Conservation (phyloP, 2,888 invertebrate species). For the Drosophila robusta region DNA sequence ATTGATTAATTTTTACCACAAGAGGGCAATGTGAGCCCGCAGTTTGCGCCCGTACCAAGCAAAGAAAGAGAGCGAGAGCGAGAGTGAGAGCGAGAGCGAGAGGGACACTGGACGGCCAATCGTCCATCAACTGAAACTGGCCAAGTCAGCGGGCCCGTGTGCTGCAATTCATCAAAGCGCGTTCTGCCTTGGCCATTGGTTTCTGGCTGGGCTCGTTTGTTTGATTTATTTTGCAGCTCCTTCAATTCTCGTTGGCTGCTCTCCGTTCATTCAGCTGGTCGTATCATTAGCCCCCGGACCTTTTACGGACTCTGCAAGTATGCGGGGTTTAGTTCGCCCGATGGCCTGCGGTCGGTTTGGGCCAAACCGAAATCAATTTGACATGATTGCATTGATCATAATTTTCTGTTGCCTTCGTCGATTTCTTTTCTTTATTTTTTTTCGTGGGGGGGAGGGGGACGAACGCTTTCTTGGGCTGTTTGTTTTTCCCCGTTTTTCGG, state of each 20-base stretch:
- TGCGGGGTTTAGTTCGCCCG: neutral
- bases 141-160: constrained; percentile 60
- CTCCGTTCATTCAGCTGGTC: constrained; percentile 10
- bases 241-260: constrained; percentile 58
- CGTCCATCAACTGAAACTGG: constrained; percentile 67
- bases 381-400: constrained; percentile 80
- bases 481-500: constrained; percentile 35
- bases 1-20: constrained; percentile 73
- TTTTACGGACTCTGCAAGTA: constrained; percentile 14
- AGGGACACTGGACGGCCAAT: constrained; percentile 25
- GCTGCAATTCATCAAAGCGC: constrained; percentile 75
- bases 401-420: constrained; percentile 51
- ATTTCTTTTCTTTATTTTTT: constrained; percentile 24
- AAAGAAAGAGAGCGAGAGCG: neutral
- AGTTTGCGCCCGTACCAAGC: constrained; percentile 18
- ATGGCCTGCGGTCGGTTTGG: constrained; percentile 36
- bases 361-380: constrained; percentile 70
- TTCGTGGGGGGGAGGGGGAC: neutral
- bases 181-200: constrained; percentile 20
- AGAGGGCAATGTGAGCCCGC: constrained; percentile 37
- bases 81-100: neutral
- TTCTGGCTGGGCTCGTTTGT: constrained; percentile 61
- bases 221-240: constrained; percentile 80
- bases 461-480: constrained; percentile 24
- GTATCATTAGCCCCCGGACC: constrained; percentile 52